Conservation (phyloP, 2,113 vertebrate genomes). For the Thunnus thynnus region DNA sequence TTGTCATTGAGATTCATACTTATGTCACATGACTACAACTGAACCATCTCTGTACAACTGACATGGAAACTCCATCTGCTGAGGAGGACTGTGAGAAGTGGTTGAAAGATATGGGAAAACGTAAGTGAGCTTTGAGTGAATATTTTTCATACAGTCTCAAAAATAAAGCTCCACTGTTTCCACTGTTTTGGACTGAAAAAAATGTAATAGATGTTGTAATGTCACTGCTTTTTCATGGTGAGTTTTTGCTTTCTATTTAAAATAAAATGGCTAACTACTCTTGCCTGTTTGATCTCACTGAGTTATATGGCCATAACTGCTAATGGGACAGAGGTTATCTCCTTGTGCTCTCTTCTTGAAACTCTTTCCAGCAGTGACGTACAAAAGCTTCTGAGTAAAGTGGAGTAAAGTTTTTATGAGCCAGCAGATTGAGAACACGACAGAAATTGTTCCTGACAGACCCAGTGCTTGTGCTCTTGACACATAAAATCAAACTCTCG, state of each 20-base stretch:
- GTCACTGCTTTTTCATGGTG: background rate
- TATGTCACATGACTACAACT: background rate
- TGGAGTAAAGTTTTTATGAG: constrained; percentile 45
- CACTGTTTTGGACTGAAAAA: background rate
- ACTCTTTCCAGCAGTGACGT: constrained; percentile 20
- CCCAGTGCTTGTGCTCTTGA: background rate
- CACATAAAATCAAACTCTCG: background rate
- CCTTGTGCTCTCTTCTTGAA: background rate
- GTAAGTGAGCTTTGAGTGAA: too few species aligned
- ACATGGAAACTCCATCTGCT: background rate
- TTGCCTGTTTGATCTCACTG: background rate
- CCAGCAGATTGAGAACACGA: constrained; percentile 37
- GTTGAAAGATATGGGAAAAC: background rate
- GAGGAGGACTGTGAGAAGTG: background rate
- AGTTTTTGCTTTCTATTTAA: background rate
- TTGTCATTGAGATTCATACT: too few species aligned
- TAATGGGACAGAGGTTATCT: constrained; percentile 7
- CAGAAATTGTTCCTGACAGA: constrained; percentile 45
- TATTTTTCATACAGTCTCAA: too few species aligned
- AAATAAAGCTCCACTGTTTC: too few species aligned
- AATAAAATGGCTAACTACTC: background rate
- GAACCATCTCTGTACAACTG: too few species aligned
- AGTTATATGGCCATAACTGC: background rate
- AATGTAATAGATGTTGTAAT: background rate
- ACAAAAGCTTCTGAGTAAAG: constrained; percentile 25